Base-by-base conservation (phyloP, 2,888 invertebrate genomes). In the Eudasyphora cyanicolor region DNA sequence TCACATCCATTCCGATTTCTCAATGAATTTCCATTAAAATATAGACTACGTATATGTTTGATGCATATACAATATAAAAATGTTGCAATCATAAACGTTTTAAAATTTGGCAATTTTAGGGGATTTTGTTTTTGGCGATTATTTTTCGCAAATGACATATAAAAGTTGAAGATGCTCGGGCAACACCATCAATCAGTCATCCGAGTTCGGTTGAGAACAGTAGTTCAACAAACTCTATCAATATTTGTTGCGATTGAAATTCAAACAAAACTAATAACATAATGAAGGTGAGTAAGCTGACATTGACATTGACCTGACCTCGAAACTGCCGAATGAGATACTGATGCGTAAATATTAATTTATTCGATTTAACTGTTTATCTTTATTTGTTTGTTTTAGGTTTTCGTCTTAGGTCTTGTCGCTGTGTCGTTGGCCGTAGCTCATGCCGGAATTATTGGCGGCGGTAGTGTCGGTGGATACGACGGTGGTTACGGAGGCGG, bases 221-320 rank as follows among this genome's bases (percentile, higher is more conserved):
- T 62, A 76, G 71, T 75, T 81, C 71, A 67, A 60, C 60, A 60
- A 67, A 67, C 38, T 21, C 21, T 19, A 21, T 82, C 82, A 79
- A 67, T 70, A 49, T 60, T 51, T 79, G 14, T 24, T 42, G 27
- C n/a, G 70, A 70, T 77, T 64, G 75, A 49, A 35, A 78, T 69
- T 79, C 76, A 76, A 78, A 17, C 29, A 69, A 67, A 62, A 82
- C 57, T 73, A 60, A 77, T 76, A 82, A 80, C 77, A 82, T 67
- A 79, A 85, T 85, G 85, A 85, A 82, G 85, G 85, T 85, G 67
- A 71, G 77, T 42, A 38, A 45, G 2, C 10, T n/a, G n/a, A n/a
- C n/a, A n/a, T n/a, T n/a, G n/a, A n/a, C n/a, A n/a, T 60, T 60
- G 60, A 29, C 60, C 60, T n/a, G 29, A 60, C 60, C 29, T 24